Percentiles rank a stretch among this genome's conserved stretches.
Conservation (phyloP, 2,888 invertebrate species). For the Nomada goodeniana region DNA sequence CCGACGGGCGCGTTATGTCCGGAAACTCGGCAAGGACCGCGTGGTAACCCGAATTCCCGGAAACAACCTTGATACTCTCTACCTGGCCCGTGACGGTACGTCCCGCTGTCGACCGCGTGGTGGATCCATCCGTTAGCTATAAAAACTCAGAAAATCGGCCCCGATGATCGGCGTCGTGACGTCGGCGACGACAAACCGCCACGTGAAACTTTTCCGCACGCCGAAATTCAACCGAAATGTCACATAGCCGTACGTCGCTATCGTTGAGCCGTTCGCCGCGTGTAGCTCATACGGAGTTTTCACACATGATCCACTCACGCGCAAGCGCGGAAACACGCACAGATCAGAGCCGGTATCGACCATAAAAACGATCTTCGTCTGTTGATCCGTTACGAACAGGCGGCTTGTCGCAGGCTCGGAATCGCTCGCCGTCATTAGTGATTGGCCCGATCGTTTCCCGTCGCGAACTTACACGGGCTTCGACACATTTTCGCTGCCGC, state of each 20-base stretch:
- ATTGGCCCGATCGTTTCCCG: not conserved
- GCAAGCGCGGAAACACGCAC: not conserved
- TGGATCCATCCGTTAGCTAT: not conserved
- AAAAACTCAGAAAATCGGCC: not conserved
- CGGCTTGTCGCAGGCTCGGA: no score
- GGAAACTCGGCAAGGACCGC: not conserved
- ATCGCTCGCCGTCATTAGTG: not conserved
- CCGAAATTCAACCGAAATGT: not conserved
- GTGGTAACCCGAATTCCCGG: not conserved
- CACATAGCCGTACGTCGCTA: not conserved
- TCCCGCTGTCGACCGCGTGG: not conserved
- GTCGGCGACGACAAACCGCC: slow-evolving; percentile 11
- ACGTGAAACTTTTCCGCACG: not conserved
- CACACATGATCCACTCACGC: not conserved
- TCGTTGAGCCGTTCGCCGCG: not conserved
- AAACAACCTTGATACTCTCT: not conserved
- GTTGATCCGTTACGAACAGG: no score
- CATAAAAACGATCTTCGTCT: no score
- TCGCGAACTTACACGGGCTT: not conserved
- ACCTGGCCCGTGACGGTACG: not conserved
- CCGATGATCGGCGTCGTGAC: slow-evolving; percentile 6
- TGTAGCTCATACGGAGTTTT: not conserved
- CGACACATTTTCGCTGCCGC: not conserved
- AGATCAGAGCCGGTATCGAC: no score
- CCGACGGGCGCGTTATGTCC: not conserved